Base-by-base conservation (phyloP, 1,140 invertebrate genomes). In the Neodiprion pinetum region DNA sequence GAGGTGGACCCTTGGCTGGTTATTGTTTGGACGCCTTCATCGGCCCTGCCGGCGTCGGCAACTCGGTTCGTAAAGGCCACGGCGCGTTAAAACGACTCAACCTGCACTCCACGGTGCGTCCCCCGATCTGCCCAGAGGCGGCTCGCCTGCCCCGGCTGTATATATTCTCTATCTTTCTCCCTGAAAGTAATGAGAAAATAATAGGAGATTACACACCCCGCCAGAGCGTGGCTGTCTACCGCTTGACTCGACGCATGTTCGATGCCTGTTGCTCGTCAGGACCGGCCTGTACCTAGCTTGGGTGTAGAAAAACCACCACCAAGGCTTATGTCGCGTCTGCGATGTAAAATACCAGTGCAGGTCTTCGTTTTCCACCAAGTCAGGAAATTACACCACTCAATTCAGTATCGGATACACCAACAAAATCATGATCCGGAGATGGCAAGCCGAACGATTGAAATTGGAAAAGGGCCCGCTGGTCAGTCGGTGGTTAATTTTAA, bases 131-230 rank as follows among this genome's bases (percentile, higher is more conserved):
- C 75, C 75, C 80, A 72, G 23, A 12, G 14, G 71, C 67, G 74
- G 71, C 75, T 73, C 72, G 70, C 65, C 72, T 72, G 71, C 61
- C 67, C 61, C 53, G 53, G 53, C 9, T 61, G 53, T 61, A 14
- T 61, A 14, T 40, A 40, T 40, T 40, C 28, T 40, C 28, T 5
- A 5, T 40, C 28, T 40, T 40, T 40, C 28, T 40, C 28, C 28
- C 67, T 68, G 71, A 76, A 69, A 47, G 71, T 82, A 81, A 82
- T 78, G 81, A 81, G 78, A 81, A 81, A 81, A 81, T 82, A 81
- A 82, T 75, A 76, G 75, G 78, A 82, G 82, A 83, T 83, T 83
- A 82, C 80, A 81, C 81, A 83, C 76, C 48, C 76, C 53, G 71
- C 76, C 50, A 68, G 72, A 81, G 48, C 69, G 71, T 68, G 50